Percentiles rank a stretch among this genome's conserved stretches.
phyloP scores from a whole-genome alignment of 2,797 vertebrate species.

The Hippoglossus hippoglossus region DNA sequence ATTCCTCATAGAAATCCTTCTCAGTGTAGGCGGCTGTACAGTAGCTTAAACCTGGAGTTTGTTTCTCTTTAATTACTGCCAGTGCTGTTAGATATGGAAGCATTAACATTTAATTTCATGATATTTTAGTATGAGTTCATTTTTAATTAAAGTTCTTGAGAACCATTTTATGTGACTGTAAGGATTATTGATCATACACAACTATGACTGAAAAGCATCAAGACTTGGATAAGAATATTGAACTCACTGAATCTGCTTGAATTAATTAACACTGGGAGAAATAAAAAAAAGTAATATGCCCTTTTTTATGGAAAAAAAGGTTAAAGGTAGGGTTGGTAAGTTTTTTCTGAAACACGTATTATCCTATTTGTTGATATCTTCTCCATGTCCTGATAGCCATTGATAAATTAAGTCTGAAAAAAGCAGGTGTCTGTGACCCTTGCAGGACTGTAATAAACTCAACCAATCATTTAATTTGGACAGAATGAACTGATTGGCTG shows the following conservation, averaged over 20 bases:
- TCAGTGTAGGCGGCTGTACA: not conserved
- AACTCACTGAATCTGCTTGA: not conserved
- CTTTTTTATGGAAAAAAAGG: not conserved
- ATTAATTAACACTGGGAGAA: not conserved
- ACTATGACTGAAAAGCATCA: not conserved
- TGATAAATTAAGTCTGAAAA: too few relatives aligned
- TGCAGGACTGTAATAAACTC: too few relatives aligned
- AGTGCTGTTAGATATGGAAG: conserved; percentile 3
- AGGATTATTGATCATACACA: not conserved
- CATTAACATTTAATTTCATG: conserved; percentile 7
- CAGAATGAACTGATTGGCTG: too few relatives aligned
- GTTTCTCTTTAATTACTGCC: conserved; percentile 9
- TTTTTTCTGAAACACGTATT: too few relatives aligned
- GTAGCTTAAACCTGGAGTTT: conserved; percentile 6
- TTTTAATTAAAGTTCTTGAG: conserved; percentile 41
- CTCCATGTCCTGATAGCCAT: too few relatives aligned
- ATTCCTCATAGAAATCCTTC: conserved; percentile 13
- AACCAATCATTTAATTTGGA: too few relatives aligned
- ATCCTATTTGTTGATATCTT: too few relatives aligned
- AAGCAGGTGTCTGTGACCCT: too few relatives aligned
- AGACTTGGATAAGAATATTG: conserved; percentile 2
- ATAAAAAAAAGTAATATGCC: not conserved
- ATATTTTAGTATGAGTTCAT: conserved; percentile 12
- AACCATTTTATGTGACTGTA: conserved; percentile 16
- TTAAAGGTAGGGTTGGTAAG: too few relatives aligned